Evolutionary conservation across 1,140 invertebrate genomes (phyloP), one percentile per base, ranked within the genome.

Genomic region (Drosophila pectinifera): DNA sequence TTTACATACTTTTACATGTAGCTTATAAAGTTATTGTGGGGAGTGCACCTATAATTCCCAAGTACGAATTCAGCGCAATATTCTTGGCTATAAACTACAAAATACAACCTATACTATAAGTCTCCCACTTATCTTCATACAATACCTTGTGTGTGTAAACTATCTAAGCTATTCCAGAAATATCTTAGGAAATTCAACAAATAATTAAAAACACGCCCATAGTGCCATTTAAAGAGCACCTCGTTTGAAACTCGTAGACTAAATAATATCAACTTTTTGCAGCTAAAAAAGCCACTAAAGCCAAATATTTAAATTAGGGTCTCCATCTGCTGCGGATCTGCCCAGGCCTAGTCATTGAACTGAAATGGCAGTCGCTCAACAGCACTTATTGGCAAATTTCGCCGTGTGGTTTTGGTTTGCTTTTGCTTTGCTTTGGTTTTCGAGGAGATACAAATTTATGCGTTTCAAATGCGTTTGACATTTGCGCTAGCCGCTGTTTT

Each of bases 281-380:
- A 11, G 64, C 51, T 81, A 78, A 59, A 67, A 82, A 86, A 86
- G 42, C 67, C 41, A 43, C n/a, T 46, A 24, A 65, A 67, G 24
- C n/a, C 20, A 20, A 38, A 45, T 64, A 76, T 76, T 43, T 42
- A 75, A 76, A 76, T 75, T 53, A 55, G 59, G 51, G 13, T 43
- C 38, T 72, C 24, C 31, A 51, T 34, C 43, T 48, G 36, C 18
- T 36, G 13, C n/a, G n/a, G n/a, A n/a, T n/a, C n/a, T n/a, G n/a
- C 38, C 38, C 49, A 67, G 41, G 63, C 64, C 65, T 84, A 86
- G 73, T 69, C 81, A 81, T 62, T 80, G 81, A 84, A 78, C 81
- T 68, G 45, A 58, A 64, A 49, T 68, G 59, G 43, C 59, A 67
- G 43, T 34, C 34, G 57, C 53, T 45, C 26, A 34, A 51, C 69